These are phyloP conservation scores for Fulmarus glacialis DNA, from an alignment of 2,113 vertebrate species.

Conservation along the genomic window DNA sequence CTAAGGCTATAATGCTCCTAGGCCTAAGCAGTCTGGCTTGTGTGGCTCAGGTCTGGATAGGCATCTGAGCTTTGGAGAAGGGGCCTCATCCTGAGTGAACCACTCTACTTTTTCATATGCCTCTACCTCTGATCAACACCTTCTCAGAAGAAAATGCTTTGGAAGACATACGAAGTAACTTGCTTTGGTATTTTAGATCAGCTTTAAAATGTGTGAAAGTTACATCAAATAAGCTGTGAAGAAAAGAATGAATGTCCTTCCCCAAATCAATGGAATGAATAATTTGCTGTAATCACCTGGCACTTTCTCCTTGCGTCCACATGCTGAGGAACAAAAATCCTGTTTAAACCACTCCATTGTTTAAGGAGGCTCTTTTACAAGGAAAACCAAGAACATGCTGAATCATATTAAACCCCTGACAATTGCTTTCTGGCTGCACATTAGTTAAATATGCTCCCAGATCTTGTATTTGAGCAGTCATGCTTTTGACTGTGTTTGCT, in stretches of 20 bases:
- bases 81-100: neutral
- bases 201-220: neutral
- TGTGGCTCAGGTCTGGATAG: neutral
- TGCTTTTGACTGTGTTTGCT: neutral
- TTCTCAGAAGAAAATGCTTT: neutral
- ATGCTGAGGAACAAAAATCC: neutral
- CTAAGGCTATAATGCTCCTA: neutral
- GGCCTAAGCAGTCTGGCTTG: neutral
- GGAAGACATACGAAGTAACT: neutral
- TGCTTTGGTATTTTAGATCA: neutral
- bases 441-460: neutral
- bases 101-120: neutral
- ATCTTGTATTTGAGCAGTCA: neutral
- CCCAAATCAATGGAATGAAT: neutral
- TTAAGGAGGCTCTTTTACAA: neutral
- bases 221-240: neutral
- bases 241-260: neutral
- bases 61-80: neutral
- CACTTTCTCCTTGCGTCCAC: neutral
- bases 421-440: neutral
- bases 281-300: neutral
- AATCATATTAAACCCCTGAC: neutral
- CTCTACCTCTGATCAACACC: neutral
- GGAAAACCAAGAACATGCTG: neutral
- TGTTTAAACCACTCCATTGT: neutral